Conservation (phyloP, 2,113 vertebrate species). For the Toxotes chatareus region DNA sequence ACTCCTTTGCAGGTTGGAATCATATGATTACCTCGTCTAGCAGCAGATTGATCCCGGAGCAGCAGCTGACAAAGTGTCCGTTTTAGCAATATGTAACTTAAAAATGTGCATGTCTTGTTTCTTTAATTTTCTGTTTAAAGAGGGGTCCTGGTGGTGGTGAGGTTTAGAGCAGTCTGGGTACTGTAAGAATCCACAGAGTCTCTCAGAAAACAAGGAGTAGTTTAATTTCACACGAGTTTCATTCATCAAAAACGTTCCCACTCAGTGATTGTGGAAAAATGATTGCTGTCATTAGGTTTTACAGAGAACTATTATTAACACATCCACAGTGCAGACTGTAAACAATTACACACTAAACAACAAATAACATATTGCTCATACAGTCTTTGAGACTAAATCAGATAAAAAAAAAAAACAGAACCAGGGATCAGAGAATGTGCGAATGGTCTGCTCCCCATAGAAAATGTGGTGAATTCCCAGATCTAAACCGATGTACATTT, state of each 20-base stretch:
- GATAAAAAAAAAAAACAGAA: background rate
- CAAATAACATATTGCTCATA: background rate
- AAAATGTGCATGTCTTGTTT: background rate
- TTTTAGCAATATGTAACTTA: conserved; percentile 20
- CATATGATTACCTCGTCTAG: conserved; percentile 18
- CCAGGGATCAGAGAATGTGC: background rate
- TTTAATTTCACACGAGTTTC: background rate
- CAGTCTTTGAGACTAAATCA: background rate
- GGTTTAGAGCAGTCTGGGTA: background rate
- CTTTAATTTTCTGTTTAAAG: background rate
- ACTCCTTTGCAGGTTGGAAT: conserved; percentile 20
- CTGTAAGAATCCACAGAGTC: background rate
- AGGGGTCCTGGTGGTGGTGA: background rate
- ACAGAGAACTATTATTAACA: background rate
- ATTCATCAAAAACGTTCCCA: background rate
- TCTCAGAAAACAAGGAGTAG: background rate
- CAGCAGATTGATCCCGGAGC: conserved; percentile 33
- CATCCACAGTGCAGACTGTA: background rate
- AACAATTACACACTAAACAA: background rate
- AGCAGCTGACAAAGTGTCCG: background rate
- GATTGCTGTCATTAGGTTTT: background rate
- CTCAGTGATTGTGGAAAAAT: background rate
- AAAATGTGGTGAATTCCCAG: background rate
- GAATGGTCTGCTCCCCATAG: background rate
- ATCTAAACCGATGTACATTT: background rate